Evolutionary conservation across 2,888 invertebrate genomes (phyloP), one percentile per base, ranked within the genome.

Genomic region (Netelia virgata): DNA sequence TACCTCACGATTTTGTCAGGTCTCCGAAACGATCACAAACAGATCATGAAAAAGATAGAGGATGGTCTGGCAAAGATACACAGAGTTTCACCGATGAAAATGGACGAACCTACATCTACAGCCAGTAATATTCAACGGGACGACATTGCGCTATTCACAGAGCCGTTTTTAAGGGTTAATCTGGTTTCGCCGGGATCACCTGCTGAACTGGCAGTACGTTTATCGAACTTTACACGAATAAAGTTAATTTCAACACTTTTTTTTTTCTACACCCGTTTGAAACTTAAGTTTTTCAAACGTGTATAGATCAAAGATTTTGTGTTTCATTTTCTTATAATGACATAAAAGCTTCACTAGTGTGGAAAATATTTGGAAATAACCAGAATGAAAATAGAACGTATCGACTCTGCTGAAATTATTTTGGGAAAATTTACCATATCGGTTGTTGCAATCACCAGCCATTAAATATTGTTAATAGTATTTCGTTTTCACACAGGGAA

Each of bases 1-100:
- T 66, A 64, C 43, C 73, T 41, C 75, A 1, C 59, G 10, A 43
- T 23, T 14, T 18, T 89, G n/a, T 23, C 90, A 97, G 97, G 96
- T 92, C 94, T 98, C 20, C 97, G 97, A 94, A 99, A 98, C 94
- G 99, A 99, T 93, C 96, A 97, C 91, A 97, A 97, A 92, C 95
- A 94, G 1, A 82, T 98, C 47, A 98, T 98, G 97, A 96, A 96
- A 86, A 95, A 96, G 91, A 98, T 99, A 88, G 98, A 98, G 92
- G 94, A 95, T 86, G 96, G 96, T 1, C 93, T 98, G 8, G 95
- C 96, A 81, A 95, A 95, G 83, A 94, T 97, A 1, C 96, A 97
- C 88, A 92, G 95, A 0, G 93, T 95, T 73, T 90, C 92, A 3
- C 89, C 89, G 57, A 84, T 88, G 1, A 86, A 88, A 43, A 86